Percentiles rank a stretch among this genome's conserved stretches.
Evolutionary conservation across 1,140 invertebrate genomes (phyloP).

Genomic region (Ceratina calcarata): DNA sequence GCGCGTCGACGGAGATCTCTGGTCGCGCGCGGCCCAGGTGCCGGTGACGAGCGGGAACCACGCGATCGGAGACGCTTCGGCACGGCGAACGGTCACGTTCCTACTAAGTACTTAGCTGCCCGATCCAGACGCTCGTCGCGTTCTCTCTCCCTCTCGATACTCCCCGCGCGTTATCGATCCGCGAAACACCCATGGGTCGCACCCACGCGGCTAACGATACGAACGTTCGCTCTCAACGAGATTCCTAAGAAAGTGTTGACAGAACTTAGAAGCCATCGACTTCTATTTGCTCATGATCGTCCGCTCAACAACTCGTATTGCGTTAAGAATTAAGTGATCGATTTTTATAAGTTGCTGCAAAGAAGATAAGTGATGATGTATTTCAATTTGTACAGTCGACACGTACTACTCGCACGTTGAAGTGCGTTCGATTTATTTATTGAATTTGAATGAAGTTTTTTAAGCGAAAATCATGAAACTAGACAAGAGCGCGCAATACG

Average conservation of each 20-base stretch:
- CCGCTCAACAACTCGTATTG: too few species aligned
- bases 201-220: constrained; percentile 29
- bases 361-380: too few species aligned
- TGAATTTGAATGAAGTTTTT: too few species aligned
- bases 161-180: constrained; percentile 25
- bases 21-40: neutral
- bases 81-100: neutral
- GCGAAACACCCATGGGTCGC: constrained; percentile 28
- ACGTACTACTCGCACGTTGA: too few species aligned
- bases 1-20: neutral
- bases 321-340: too few species aligned
- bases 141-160: constrained; percentile 28
- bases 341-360: too few species aligned
- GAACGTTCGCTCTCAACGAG: too few species aligned
- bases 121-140: constrained; percentile 3
- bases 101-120: neutral
- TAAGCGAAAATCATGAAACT: too few species aligned
- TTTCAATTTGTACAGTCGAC: too few species aligned
- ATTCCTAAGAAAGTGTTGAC: too few species aligned
- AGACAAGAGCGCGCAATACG: too few species aligned
- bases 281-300: neutral
- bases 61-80: neutral
- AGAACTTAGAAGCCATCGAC: neutral
- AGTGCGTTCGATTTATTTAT: too few species aligned
- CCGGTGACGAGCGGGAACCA: neutral